Base-by-base conservation (phyloP, 1,140 invertebrate genomes). In the Liolophura sinensis region DNA sequence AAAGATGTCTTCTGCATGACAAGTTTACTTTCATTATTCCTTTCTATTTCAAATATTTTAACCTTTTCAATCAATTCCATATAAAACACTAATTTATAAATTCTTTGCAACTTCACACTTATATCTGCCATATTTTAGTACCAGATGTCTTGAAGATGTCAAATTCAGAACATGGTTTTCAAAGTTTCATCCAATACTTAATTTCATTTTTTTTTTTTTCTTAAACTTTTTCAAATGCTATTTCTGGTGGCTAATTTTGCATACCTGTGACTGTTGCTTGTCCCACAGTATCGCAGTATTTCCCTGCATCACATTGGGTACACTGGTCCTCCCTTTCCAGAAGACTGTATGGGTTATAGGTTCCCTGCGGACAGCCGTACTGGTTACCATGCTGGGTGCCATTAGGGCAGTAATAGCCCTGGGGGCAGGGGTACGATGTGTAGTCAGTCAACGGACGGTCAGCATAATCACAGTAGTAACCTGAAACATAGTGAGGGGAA, bases 391-490 rank as follows among this genome's bases (percentile, higher is more conserved):
- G 77, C 65, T 78, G 63, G 14, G 81, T 83, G 27, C 75, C 78
- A 62, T 81, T 82, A 1, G 73, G 74, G 68, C 81, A 83, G 66
- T 81, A 83, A 64, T 81, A 70, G 11, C 81, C 81, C 20, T 64
- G 60, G 12, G 80, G 81, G 64, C 81, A 83, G 3, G 61, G 25
- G 62, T 81, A 79, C 0, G 64, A 51, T 22, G 74, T 70, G 62
- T 80, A 81, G 59, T 68, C 67, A 14, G 62, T 68, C 54, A 81
- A 70, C 7, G 75, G 69, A 0, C 24, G 65, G 66, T 77, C 60
- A 15, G 67, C 67, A 20, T 68, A 55, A 66, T 80, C 56, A 71
- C 81, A 82, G 70, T 76, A 83, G 61, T 76, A 81, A 24, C 80
- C 78, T 79, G 64, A 46, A 69, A 64, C 49, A 52, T 22, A 59